Base-by-base conservation (phyloP, 1,140 invertebrate genomes). In the Parasteatoda tepidariorum region DNA sequence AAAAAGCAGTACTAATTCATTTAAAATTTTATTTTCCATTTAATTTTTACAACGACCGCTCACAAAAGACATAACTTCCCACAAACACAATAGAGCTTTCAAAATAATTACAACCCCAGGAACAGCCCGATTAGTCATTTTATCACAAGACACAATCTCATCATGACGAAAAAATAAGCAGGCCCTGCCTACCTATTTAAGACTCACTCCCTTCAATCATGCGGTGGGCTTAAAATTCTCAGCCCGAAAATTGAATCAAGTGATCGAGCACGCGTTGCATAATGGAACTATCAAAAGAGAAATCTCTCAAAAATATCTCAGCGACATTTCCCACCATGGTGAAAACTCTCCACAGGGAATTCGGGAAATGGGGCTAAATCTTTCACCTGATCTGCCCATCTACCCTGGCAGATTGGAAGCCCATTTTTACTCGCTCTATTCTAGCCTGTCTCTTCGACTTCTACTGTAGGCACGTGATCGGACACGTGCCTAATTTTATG, bases 301-400 rank as follows among this genome's bases (percentile, higher is more conserved):
- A 75, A 55, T 31, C 57, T 48, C 57, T 28, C 28, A 30, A 48
- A 62, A 75, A 75, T 61, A 75, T 75, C 73, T 75, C 73, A 75
- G 3, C 41, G 73, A 75, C 73, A 75, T 75, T 75, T 75, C 73
- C 73, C 73, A 75, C 73, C 57, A 26, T 54, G n/a, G 31, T 28
- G 55, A n/a, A 41, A 38, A 28, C 13, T 61, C 24, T 15, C 18
- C 57, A 22, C 11, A 5, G 31, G 73, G 73, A 62, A 66, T 28
- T 75, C 48, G 48, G 57, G 31, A 24, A 34, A 9, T 61, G 28
- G 13, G 30, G 28, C 13, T 5, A 66, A 75, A 75, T 62, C 28
- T 38, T 75, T 75, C 57, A 62, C 55, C 73, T 61, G 73, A 61
- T 75, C 68, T 28, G 24, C 11, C 22, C 15, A n/a, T 30, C 54